Percentiles rank a stretch among this genome's conserved stretches.
Conservation (phyloP, 2,888 invertebrate genomes). For the Cyclophora punctaria region DNA sequence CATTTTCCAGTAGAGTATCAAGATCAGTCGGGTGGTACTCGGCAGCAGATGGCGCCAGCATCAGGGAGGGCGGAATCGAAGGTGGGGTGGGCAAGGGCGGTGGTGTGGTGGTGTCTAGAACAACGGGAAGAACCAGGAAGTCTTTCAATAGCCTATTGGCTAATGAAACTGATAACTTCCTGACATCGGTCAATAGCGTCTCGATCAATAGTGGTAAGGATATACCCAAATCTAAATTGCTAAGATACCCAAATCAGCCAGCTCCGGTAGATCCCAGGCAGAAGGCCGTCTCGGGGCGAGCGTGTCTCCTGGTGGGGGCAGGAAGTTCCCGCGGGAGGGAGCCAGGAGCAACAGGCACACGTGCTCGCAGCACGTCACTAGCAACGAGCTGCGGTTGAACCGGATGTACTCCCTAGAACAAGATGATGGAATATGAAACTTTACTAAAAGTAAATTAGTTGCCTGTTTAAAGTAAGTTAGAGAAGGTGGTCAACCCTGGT, state of each 20-base stretch:
- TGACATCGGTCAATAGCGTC: too few relatives aligned
- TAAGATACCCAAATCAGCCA: slow-evolving; percentile 27
- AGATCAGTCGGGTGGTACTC: slow-evolving; percentile 34
- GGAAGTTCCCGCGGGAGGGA: slow-evolving; percentile 8
- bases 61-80: slow-evolving; percentile 19
- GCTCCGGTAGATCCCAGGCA: slow-evolving; percentile 48
- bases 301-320: slow-evolving; percentile 49
- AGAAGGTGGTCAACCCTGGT: too few relatives aligned
- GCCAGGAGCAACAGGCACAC: slow-evolving; percentile 53
- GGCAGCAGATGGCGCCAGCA: slow-evolving; percentile 30
- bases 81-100: slow-evolving; percentile 16
- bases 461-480: too few relatives aligned
- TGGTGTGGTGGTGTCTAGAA: background rate
- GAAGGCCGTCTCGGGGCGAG: slow-evolving; percentile 49
- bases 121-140: background rate
- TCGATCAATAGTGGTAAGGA: background rate
- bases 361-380: slow-evolving; percentile 74
- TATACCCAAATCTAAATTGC: slow-evolving; percentile 23
- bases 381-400: slow-evolving; percentile 47
- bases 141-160: too few relatives aligned
- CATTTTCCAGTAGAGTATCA: slow-evolving; percentile 48
- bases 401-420: slow-evolving; percentile 39
- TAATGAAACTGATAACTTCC: too few relatives aligned
- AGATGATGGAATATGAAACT: too few relatives aligned
- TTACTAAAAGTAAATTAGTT: too few relatives aligned